A percentile compares a stretch with the other conserved stretches of the same genome.
phyloP scores from a whole-genome alignment of 92 coral and sea anemone genomes.

The Porites rus region DNA sequence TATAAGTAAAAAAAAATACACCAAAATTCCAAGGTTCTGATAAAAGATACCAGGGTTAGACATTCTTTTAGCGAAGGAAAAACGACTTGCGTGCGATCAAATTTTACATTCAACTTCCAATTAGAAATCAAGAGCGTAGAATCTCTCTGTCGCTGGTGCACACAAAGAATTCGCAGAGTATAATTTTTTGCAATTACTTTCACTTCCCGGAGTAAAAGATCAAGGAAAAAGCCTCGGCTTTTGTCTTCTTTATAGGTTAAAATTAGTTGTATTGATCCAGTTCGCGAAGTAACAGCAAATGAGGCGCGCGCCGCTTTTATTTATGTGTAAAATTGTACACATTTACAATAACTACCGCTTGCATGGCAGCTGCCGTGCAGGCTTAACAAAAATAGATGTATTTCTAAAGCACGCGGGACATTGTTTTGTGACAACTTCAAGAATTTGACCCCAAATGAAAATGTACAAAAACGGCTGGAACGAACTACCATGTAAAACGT shows the following conservation, averaged over 20 bases:
- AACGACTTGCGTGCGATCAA: background rate
- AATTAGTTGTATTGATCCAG: background rate
- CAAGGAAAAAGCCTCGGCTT: background rate
- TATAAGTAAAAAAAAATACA: too few species aligned
- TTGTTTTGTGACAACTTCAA: conserved; percentile 32
- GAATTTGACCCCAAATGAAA: conserved; percentile 37
- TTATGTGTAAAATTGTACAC: conserved; percentile 35
- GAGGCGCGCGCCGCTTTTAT: conserved; percentile 1
- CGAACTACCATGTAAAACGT: background rate
- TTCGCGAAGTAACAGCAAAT: background rate
- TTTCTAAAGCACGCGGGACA: conserved; percentile 41
- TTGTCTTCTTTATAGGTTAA: background rate
- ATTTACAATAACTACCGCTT: conserved; percentile 16
- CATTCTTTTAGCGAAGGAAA: too few species aligned
- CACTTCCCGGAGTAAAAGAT: conserved; percentile 3
- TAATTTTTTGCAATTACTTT: background rate
- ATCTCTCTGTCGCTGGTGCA: background rate
- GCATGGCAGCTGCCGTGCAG: conserved; percentile 26
- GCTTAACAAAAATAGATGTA: conserved; percentile 23
- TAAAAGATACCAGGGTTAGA: background rate
- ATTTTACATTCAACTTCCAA: background rate
- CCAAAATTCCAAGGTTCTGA: background rate
- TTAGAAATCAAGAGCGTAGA: background rate
- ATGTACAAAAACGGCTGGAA: conserved; percentile 10
- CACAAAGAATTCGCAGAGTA: conserved; percentile 6